Percentiles rank a stretch among this genome's conserved stretches.
These are phyloP conservation scores for Adelges cooleyi DNA, from an alignment of 1,140 invertebrate genomes.

Conservation along the genomic window DNA sequence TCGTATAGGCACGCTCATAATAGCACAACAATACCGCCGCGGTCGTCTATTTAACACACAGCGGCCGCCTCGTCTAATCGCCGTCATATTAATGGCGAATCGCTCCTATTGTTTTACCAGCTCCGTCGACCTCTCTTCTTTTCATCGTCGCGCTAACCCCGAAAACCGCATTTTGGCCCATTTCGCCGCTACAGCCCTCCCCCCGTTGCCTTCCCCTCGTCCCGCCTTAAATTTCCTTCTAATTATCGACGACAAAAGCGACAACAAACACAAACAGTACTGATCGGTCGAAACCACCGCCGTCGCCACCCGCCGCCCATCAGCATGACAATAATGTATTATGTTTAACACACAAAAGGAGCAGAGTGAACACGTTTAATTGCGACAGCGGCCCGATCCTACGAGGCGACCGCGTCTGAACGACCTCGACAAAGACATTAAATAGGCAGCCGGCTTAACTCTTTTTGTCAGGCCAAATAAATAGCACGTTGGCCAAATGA, in stretches of 20 bases:
- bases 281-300: background rate
- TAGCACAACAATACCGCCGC: too few relatives aligned
- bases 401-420: too few relatives aligned
- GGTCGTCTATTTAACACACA: background rate
- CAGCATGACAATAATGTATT: background rate
- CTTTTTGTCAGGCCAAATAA: too few relatives aligned
- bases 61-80: background rate
- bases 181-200: background rate
- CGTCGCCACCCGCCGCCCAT: too few relatives aligned
- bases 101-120: background rate
- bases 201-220: too few relatives aligned
- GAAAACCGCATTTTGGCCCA: background rate
- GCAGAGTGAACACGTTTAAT: too few relatives aligned
- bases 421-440: too few relatives aligned
- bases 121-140: background rate
- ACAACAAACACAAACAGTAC: background rate
- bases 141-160: too few relatives aligned
- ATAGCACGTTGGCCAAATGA: too few relatives aligned
- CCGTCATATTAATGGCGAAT: background rate
- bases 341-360: too few relatives aligned
- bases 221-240: background rate
- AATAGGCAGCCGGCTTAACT: too few relatives aligned
- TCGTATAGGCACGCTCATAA: background rate
- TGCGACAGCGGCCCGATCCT: too few relatives aligned
- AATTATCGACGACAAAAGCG: background rate